Conservation (phyloP, 2,888 invertebrate genomes). For the Polyommatus iphigenia region DNA sequence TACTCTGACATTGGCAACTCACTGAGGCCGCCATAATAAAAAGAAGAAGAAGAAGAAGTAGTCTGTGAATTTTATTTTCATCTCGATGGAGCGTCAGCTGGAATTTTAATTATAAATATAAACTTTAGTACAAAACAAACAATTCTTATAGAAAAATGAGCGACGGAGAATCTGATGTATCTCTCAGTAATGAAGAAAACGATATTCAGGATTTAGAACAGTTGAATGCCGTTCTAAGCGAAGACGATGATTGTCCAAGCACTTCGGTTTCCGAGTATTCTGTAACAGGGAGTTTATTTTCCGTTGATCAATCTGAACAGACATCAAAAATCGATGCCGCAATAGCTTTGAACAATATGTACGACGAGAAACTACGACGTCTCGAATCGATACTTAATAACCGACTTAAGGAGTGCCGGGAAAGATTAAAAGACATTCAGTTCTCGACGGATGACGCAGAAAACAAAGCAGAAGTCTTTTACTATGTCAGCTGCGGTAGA, state of each 20-base stretch:
- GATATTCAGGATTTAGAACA: constrained; percentile 50
- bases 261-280: constrained; percentile 39
- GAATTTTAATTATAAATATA: background rate
- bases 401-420: constrained; percentile 59
- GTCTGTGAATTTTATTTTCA: too few relatives aligned
- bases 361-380: constrained; percentile 56
- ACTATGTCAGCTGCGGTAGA: constrained; percentile 69
- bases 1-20: too few relatives aligned
- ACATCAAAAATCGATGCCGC: constrained; percentile 52
- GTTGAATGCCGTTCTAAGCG: constrained; percentile 47
- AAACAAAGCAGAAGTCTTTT: constrained; percentile 47
- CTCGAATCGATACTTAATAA: constrained; percentile 55
- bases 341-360: constrained; percentile 61
- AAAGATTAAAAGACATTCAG: constrained; percentile 50
- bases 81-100: too few relatives aligned
- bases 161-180: constrained; percentile 45
- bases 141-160: constrained; percentile 34
- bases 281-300: constrained; percentile 35
- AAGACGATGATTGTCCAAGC: constrained; percentile 43
- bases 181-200: constrained; percentile 49
- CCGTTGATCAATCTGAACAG: constrained; percentile 40
- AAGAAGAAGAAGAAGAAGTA: too few relatives aligned
- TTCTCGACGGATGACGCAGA: constrained; percentile 40
- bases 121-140: background rate
- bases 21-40: too few relatives aligned